Evolutionary conservation across 2,888 invertebrate genomes (phyloP), one percentile per base, ranked within the genome.

Genomic region (Andrena bicolor): DNA sequence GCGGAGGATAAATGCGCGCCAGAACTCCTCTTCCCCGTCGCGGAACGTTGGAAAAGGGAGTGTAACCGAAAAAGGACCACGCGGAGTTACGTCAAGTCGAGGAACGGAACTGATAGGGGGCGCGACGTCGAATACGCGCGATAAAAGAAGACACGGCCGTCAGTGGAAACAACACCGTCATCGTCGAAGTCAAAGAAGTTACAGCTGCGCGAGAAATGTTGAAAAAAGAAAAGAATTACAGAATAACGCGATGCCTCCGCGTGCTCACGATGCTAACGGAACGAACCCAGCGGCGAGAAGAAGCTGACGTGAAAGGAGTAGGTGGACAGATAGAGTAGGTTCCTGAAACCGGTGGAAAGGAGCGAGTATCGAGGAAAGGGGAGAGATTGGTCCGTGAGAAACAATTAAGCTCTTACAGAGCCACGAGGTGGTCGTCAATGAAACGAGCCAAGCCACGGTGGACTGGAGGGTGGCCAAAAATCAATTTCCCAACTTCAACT

Each of bases 361-460:
- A 53, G 56, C 56, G 10, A 10, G 56, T 16, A 16, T 23, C 56
- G 56, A 8, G 51, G n/a, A 2, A 26, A 3, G 26, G 26, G 20
- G 53, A 26, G 53, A 10, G 89, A 92, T 92, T 90, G 91, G 91
- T 91, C 90, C 92, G 91, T 91, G 91, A 92, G 91, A 91, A 92
- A 91, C 92, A 91, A 92, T 92, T 92, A 92, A 92, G 90, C 91
- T 92, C 92, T 92, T 90, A 91, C 92, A 91, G 91, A 91, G 90
- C 90, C 90, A 89, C 90, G 87, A 73, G 86, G 85, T 86, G 90
- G 85, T 84, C 84, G 79, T 58, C 74, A 70, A 58, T 72, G 76
- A 49, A 48, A 58, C 69, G 49, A 61, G 71, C 58, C 26, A 65
- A 78, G 77, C 60, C 75, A 32, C 32, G 7, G 32, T 32, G 32